A percentile compares a stretch with the other conserved stretches of the same genome.
These are phyloP conservation scores for Heliothis peltigera DNA, from an alignment of 2,888 invertebrate species.

Conservation along the genomic window DNA sequence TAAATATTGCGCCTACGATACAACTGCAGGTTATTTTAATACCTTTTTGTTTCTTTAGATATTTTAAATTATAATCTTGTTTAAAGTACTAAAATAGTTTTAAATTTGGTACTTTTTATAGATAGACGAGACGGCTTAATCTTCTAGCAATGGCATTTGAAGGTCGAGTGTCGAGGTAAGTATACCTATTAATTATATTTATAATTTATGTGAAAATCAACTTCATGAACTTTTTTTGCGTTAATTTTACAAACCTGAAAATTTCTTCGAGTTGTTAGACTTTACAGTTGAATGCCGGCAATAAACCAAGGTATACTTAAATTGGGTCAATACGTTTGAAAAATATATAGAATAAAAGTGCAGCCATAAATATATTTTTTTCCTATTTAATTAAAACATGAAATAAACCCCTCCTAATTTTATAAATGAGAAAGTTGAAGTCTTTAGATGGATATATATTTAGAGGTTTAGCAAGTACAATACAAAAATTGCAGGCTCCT, in stretches of 20 bases:
- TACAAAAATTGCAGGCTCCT: not conserved
- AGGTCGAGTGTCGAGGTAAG: too few species aligned
- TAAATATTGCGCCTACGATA: slow-evolving; percentile 68
- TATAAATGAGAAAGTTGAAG: too few species aligned
- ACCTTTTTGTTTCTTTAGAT: not conserved
- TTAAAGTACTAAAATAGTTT: too few species aligned
- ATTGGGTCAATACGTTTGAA: slow-evolving; percentile 55
- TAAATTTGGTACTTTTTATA: too few species aligned
- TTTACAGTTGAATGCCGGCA: slow-evolving; percentile 29
- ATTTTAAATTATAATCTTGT: not conserved
- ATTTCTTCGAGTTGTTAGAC: slow-evolving; percentile 46
- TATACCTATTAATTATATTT: not conserved
- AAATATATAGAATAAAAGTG: too few species aligned
- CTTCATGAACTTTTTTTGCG: not conserved
- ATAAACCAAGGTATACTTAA: slow-evolving; percentile 56
- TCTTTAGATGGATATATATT: too few species aligned
- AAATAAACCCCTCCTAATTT: not conserved
- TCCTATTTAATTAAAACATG: too few species aligned
- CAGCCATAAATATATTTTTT: too few species aligned
- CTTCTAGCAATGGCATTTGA: too few species aligned
- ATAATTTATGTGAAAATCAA: not conserved
- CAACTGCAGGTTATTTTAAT: slow-evolving; percentile 4
- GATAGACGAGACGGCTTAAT: too few species aligned
- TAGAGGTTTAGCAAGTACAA: not conserved
- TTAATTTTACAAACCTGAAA: slow-evolving; percentile 39